These are phyloP conservation scores for Anodontia alba DNA, from an alignment of 2,888 invertebrate genomes.

Conservation along the genomic window DNA sequence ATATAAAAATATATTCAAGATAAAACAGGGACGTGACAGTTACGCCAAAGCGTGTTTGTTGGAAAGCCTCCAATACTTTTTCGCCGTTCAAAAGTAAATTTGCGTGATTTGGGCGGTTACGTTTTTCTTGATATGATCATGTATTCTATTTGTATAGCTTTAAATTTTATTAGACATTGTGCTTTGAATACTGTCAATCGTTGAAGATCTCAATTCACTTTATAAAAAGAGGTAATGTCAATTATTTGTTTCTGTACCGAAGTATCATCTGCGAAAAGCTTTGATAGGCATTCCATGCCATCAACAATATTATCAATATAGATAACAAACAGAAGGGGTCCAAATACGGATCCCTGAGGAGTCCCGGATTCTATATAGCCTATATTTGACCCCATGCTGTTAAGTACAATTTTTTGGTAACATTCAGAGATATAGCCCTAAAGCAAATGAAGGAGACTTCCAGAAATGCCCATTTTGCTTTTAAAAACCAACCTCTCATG, in stretches of 20 bases:
- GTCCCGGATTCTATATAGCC: neutral
- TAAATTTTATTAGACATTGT: neutral
- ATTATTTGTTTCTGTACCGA: neutral
- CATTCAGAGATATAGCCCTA: no score
- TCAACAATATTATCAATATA: neutral
- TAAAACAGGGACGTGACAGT: no score
- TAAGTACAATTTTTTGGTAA: no score
- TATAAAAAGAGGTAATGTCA: neutral
- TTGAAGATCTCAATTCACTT: neutral
- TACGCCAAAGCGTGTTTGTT: neutral
- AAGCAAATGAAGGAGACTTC: no score
- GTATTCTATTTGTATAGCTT: neutral
- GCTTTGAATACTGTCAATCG: neutral
- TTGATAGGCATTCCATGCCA: neutral
- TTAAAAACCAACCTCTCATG: no score
- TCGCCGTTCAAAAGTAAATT: neutral
- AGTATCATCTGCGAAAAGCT: neutral
- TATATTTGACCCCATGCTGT: neutral
- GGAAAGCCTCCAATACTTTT: neutral
- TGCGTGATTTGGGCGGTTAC: neutral
- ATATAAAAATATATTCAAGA: no score
- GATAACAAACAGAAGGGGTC: neutral
- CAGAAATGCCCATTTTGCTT: no score
- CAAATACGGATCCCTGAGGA: neutral
- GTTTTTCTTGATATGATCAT: no score